Evolutionary conservation across 1,140 invertebrate species (phyloP).

Genomic region (Branchinecta lindahli): DNA sequence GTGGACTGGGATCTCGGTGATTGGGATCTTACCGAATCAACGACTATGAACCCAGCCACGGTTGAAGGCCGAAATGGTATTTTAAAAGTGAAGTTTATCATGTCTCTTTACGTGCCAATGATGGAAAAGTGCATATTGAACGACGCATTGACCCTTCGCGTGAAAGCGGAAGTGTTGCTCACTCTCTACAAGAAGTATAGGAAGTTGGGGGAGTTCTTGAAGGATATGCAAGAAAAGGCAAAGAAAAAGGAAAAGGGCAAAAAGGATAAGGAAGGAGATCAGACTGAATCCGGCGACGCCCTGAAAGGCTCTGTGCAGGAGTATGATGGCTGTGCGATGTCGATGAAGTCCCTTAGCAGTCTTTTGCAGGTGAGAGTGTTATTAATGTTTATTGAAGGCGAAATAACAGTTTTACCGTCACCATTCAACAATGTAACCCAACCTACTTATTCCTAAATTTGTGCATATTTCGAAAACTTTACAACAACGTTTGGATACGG

Average conservation of each 20-base stretch:
- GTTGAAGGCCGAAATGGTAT: neutral
- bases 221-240: neutral
- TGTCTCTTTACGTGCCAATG: neutral
- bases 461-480: too few relatives aligned
- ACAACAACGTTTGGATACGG: too few relatives aligned
- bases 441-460: too few relatives aligned
- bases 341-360: neutral
- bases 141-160: neutral
- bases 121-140: constrained; percentile 1
- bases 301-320: neutral
- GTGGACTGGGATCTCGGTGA: constrained; percentile 5
- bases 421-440: too few relatives aligned
- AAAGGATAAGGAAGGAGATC: neutral
- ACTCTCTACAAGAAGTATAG: constrained; percentile 1
- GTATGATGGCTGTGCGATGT: neutral
- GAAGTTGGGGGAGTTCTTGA: neutral
- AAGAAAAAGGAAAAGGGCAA: neutral
- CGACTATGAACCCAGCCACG: neutral
- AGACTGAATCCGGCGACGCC: neutral
- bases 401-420: too few relatives aligned
- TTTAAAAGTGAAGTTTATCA: neutral
- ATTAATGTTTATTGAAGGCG: neutral
- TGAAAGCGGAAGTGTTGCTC: neutral
- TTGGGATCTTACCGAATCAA: neutral
- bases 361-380: neutral